Percentiles rank a stretch among this genome's conserved stretches.
phyloP scores from a whole-genome alignment of 2,113 vertebrate genomes.

The Odontophorus gujanensis region DNA sequence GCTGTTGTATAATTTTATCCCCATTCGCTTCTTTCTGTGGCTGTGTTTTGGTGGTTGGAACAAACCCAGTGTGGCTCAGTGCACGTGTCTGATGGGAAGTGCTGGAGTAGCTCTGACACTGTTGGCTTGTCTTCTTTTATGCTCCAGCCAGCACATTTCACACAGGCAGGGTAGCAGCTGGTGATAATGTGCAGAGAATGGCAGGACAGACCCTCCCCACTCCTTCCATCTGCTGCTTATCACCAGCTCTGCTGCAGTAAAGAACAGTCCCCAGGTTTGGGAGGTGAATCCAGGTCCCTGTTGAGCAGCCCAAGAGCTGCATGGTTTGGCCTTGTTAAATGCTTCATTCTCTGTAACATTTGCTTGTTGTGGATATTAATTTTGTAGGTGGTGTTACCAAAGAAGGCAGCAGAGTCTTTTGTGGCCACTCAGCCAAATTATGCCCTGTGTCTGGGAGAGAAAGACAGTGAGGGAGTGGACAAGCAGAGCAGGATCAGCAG shows the following conservation, averaged over 20 bases:
- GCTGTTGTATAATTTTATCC: not conserved
- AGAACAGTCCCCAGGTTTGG: not conserved
- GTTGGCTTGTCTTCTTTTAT: not conserved
- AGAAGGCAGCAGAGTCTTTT: not conserved
- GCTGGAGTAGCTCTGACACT: not conserved
- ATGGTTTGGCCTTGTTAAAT: not conserved
- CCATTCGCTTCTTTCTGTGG: not conserved
- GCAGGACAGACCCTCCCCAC: not conserved
- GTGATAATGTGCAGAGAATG: not conserved
- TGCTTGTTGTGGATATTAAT: not conserved
- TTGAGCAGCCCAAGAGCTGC: not conserved
- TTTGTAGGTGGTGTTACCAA: not conserved
- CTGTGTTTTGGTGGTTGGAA: not conserved
- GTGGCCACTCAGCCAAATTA: not conserved
- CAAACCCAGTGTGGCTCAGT: not conserved
- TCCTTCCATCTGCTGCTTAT: conserved; percentile 20
- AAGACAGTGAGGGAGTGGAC: not conserved
- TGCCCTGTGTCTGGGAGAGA: not conserved
- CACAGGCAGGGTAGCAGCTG: conserved; percentile 12
- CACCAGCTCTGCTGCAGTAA: not conserved
- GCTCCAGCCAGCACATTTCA: not conserved
- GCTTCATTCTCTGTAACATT: not conserved
- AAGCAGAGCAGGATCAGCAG: not conserved
- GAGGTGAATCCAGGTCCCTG: not conserved
- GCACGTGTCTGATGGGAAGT: not conserved